Evolutionary conservation across 2,113 vertebrate species (phyloP), one percentile per base, ranked within the genome.

Genomic region (Rutilus rutilus): DNA sequence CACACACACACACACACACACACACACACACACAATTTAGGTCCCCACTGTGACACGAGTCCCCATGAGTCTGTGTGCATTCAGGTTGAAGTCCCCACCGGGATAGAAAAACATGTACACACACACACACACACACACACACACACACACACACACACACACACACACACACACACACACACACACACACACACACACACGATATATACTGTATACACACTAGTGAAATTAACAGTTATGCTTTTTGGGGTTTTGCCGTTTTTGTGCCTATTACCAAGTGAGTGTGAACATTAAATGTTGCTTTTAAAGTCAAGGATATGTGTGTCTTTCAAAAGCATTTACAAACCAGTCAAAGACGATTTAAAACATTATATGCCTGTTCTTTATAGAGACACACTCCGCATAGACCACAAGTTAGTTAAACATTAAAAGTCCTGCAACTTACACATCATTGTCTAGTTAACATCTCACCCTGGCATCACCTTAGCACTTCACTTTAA

Each of bases 381-480:
- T 50, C 42, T 75, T 75, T 17, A 50, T 50, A 21, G 47, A 78
- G 47, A 47, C 42, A 75, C 73, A 75, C 42, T 75, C 65, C 77
- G n/a, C 33, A 78, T 33, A 36, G 11, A 1, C 30, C 33, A 17
- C 69, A 52, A 7, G 39, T 50, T 19, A 36, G 84, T 82, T 85
- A 85, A 82, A 78, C 50, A 78, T 85, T 86, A 71, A 52, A 76
- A 30, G 47, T 25, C 47, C 25, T n/a, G 69, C 39, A 42, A 42
- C 47, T 47, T 42, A 71, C 75, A 71, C 36, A 73, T 83, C 62
- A 78, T 78, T 78, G 81, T 54, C 25, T 83, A 50, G 52, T 76
- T 88, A 74, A 88, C 74, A 64, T 82, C 73, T 73, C 25, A 47
- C 3, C 57, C 83, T 67, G 47, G 39, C 71, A 85, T 54, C 19